Conservation (phyloP, 2,113 vertebrate genomes). For the Otus sunia region DNA sequence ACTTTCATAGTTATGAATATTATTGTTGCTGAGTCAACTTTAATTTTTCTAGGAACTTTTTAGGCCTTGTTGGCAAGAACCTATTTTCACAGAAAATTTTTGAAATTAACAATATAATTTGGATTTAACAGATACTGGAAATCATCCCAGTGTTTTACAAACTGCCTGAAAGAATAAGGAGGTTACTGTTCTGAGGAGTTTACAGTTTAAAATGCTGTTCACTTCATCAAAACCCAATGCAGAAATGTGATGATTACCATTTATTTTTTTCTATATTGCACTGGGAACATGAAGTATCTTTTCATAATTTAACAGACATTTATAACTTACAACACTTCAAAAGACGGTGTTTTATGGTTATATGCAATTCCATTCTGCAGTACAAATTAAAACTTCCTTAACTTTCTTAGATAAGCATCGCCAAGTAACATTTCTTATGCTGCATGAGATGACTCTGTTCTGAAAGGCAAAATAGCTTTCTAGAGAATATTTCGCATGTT, state of each 20-base stretch:
- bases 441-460: slow-evolving; percentile 37
- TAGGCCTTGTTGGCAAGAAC: background rate
- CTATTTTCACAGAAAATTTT: background rate
- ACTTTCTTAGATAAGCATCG: slow-evolving; percentile 33
- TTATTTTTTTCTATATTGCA: background rate
- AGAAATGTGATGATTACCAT: slow-evolving; percentile 17
- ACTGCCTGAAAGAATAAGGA: background rate
- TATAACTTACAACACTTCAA: slow-evolving; percentile 28
- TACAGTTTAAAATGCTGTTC: background rate
- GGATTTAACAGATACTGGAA: background rate
- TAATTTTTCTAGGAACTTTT: background rate
- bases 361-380: slow-evolving; percentile 27
- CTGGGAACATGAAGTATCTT: slow-evolving; percentile 8
- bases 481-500: slow-evolving; percentile 32
- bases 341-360: slow-evolving; percentile 25
- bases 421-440: slow-evolving; percentile 50
- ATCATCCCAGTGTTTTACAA: background rate
- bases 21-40: background rate
- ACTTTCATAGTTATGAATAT: background rate
- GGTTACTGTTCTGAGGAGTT: background rate
- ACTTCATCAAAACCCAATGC: slow-evolving; percentile 47
- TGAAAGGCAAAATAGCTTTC: slow-evolving; percentile 61
- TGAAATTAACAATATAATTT: background rate
- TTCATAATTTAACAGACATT: slow-evolving; percentile 43
- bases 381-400: slow-evolving; percentile 56